phyloP scores from a whole-genome alignment of 1,140 invertebrate genomes.

The Choristoneura fumiferana region DNA sequence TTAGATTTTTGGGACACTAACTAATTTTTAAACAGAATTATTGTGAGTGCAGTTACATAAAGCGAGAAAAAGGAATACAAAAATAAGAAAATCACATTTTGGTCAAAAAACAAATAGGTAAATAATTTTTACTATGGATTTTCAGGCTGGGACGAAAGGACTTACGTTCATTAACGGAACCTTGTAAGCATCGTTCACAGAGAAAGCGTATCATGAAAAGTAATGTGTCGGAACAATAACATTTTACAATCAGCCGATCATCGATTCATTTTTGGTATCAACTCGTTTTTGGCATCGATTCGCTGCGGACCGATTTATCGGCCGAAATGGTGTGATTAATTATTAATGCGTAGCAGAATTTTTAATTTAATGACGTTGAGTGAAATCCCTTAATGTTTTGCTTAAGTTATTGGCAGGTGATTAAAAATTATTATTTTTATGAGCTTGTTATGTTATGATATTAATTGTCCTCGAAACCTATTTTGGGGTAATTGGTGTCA shows the following conservation, averaged over 20 bases:
- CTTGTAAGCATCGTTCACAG: neutral
- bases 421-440: conserved; percentile 16
- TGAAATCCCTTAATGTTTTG: conserved; percentile 13
- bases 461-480: neutral
- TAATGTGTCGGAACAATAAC: conserved; percentile 38
- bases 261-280: conserved; percentile 43
- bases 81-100: too few relatives aligned
- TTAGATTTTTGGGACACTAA: too few relatives aligned
- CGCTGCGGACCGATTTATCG: conserved; percentile 41
- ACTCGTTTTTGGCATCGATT: conserved; percentile 31
- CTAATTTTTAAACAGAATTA: too few relatives aligned
- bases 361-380: conserved; percentile 27
- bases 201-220: conserved; percentile 23
- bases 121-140: too few relatives aligned
- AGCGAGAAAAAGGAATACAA: too few relatives aligned
- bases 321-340: conserved; percentile 37
- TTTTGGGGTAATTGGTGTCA: too few relatives aligned
- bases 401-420: conserved; percentile 21
- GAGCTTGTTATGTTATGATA: neutral
- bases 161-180: too few relatives aligned
- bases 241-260: conserved; percentile 32
- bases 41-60: too few relatives aligned
- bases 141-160: too few relatives aligned
- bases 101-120: too few relatives aligned
- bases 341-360: conserved; percentile 29